Evolutionary conservation across 2,113 vertebrate species (phyloP).

Genomic region (Gallinago media): DNA sequence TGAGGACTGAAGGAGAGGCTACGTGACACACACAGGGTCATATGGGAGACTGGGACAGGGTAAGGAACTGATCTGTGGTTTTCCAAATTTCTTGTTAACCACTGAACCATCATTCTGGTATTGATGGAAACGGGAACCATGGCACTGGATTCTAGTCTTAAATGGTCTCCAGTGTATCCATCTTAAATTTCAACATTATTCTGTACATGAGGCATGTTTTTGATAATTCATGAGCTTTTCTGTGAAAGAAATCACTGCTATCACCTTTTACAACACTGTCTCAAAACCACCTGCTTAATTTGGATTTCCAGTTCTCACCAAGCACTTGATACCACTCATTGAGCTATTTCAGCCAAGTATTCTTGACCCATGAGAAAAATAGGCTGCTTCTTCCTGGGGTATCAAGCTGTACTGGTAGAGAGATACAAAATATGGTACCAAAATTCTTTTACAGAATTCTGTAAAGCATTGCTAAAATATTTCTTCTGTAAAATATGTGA

Average conservation of each 20-base stretch:
- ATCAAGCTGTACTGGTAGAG: not conserved
- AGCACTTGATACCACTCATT: not conserved
- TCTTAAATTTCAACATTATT: not conserved
- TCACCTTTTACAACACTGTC: not conserved
- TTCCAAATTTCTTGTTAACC: not conserved
- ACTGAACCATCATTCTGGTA: not conserved
- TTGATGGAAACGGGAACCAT: not conserved
- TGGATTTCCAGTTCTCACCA: not conserved
- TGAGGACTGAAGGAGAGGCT: not conserved
- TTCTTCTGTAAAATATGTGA: not conserved
- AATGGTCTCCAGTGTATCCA: not conserved
- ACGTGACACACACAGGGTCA: not conserved
- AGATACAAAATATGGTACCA: not conserved
- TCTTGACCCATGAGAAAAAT: not conserved
- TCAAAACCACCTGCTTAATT: not conserved
- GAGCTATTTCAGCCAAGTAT: not conserved
- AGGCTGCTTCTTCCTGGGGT: not conserved
- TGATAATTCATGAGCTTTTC: not conserved
- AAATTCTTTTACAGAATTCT: not conserved
- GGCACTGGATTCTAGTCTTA: not conserved
- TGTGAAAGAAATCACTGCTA: not conserved
- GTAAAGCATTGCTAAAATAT: not conserved
- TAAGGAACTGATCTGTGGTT: not conserved
- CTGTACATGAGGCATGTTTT: accelerated
- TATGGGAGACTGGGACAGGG: not conserved